Base-by-base conservation (phyloP, 2,113 vertebrate species). In the Clupea harengus region DNA sequence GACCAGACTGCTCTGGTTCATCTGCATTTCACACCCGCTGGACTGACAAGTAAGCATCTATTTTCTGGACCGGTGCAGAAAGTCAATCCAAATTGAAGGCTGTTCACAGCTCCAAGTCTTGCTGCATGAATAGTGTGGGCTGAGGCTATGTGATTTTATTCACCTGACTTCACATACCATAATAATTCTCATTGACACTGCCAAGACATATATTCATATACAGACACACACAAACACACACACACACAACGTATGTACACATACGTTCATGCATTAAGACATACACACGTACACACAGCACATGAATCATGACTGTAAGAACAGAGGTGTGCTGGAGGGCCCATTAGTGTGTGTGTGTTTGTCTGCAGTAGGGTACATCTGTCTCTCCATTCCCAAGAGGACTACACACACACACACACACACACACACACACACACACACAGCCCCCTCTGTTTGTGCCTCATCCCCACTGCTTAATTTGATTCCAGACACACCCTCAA, bases 221-320 rank as follows among this genome's bases (percentile, higher is more conserved):
- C 50, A 60, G 39, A 64, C 39, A 54, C 52, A 67, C 32, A 81
- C 52, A 86, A 28, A 52, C 47, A 78, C 39, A 85, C 8, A 83
- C 47, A 72, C 28, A 86, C 81, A 49, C 83, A 84, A 39, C 1
- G 2, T 45, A 15, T 45, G 64, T 22, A 72, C 81, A 45, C 20
- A 72, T 44, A 84, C 46, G n/a, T 64, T 75, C 84, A 83, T 64
- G 87, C 46, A 84, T 49, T 13, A 49, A 85, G 60, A 45, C 86
- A 44, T 45, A 81, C 72, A 75, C 15, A 39, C 11, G 28, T 13
- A 75, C 28, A 75, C 3, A 75, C 28, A 75, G 25, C 72, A 39
- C 67, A 75, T 75, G 72, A 32, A 32, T 13, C 25, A 39, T 44
- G 72, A 75, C 72, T 17, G 13, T 15, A 13, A 39, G 72, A 39